These are phyloP conservation scores for Promerops cafer DNA, from an alignment of 2,113 vertebrate species.

Conservation along the genomic window DNA sequence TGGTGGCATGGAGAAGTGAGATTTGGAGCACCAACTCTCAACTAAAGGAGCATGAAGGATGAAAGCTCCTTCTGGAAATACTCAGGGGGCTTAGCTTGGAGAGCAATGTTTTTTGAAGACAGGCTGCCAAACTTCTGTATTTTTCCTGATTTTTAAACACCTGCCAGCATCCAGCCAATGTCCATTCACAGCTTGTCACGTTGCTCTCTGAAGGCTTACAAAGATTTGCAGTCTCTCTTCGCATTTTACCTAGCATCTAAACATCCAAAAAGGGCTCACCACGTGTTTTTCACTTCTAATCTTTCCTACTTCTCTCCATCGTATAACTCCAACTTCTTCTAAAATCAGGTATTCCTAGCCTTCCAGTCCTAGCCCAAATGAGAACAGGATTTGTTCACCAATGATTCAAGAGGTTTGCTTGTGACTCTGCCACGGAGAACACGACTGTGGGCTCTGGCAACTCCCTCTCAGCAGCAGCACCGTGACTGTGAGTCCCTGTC, in stretches of 20 bases:
- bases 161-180: not conserved
- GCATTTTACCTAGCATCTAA: not conserved
- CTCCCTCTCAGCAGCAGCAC: not conserved
- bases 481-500: accelerated
- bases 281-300: not conserved
- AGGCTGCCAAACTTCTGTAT: not conserved
- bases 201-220: not conserved
- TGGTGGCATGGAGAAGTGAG: not conserved
- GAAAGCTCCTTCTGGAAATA: not conserved
- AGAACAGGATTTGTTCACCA: not conserved
- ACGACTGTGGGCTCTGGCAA: not conserved
- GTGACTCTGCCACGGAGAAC: not conserved
- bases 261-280: not conserved
- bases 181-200: not conserved
- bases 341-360: not conserved
- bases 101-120: not conserved
- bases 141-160: not conserved
- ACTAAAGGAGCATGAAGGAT: not conserved
- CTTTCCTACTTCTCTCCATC: not conserved
- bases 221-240: not conserved
- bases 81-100: not conserved
- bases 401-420: not conserved
- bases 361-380: not conserved
- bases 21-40: not conserved
- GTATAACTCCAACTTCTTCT: not conserved